A percentile compares a stretch with the other conserved stretches of the same genome.
Evolutionary conservation across 2,888 invertebrate genomes (phyloP).

Genomic region (Eucera pruinosa): DNA sequence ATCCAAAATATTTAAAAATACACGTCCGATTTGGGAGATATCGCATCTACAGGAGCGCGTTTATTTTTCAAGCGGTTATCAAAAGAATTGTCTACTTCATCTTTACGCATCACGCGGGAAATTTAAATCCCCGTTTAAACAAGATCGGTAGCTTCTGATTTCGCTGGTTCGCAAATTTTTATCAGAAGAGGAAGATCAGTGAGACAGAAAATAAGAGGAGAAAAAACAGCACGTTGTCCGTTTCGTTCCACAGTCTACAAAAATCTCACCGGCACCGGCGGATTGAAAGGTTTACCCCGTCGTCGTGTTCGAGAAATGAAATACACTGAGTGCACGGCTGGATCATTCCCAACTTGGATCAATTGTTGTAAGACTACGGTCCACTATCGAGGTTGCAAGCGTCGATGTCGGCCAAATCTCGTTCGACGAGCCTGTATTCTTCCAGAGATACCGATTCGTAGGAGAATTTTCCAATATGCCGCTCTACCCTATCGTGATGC

Average conservation of each 20-base stretch:
- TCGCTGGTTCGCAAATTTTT: background rate
- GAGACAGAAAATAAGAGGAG: constrained; percentile 11
- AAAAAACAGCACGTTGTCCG: background rate
- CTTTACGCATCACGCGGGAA: background rate
- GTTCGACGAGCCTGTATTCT: constrained; percentile 6
- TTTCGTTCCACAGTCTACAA: constrained; percentile 24
- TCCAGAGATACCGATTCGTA: constrained; percentile 7
- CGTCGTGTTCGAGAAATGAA: constrained; percentile 32
- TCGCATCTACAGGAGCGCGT: too few species aligned
- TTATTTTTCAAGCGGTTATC: too few species aligned
- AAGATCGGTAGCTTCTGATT: too few species aligned
- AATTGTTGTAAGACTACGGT: constrained; percentile 42
- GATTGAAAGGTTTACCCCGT: constrained; percentile 24
- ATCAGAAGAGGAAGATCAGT: background rate
- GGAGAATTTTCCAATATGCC: constrained; percentile 33
- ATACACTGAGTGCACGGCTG: constrained; percentile 21
- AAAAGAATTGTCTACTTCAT: too few species aligned
- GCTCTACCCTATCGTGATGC: background rate
- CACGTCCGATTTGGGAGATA: too few species aligned
- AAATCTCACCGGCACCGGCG: constrained; percentile 16
- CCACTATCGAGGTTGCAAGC: background rate
- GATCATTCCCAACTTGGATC: constrained; percentile 48
- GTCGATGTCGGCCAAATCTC: constrained; percentile 3
- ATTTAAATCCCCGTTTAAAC: constrained; percentile 9
- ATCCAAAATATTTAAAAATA: background rate